A percentile compares a stretch with the other conserved stretches of the same genome.
Evolutionary conservation across 2,113 vertebrate species (phyloP).

Genomic region (Boulengerochromis microlepis): DNA sequence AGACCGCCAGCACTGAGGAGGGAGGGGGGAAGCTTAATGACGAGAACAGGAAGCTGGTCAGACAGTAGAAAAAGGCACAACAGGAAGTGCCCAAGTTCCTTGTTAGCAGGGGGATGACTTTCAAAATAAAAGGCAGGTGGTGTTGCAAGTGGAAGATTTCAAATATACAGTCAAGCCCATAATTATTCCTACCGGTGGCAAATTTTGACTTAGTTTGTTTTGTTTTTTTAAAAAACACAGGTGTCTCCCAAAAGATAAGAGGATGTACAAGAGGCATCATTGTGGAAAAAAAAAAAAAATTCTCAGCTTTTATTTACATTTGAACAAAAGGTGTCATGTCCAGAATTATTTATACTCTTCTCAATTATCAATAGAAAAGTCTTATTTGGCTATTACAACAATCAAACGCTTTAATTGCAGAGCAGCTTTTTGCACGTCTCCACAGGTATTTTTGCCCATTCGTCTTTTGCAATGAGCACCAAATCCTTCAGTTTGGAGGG

Average conservation of each 20-base stretch:
- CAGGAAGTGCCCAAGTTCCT: background rate
- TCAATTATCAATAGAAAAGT: background rate
- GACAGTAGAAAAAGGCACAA: background rate
- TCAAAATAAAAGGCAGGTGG: background rate
- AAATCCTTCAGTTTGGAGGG: accelerated
- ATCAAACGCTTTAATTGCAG: background rate
- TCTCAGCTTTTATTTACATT: background rate
- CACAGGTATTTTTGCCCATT: background rate
- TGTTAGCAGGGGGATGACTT: background rate
- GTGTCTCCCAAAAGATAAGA: background rate
- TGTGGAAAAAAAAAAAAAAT: accelerated
- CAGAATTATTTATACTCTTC: background rate
- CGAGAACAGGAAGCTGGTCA: background rate
- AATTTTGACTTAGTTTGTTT: background rate
- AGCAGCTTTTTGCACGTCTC: background rate
- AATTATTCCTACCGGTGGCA: background rate
- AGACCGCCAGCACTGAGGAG: background rate
- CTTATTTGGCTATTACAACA: background rate
- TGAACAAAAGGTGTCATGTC: background rate
- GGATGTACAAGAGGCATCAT: accelerated
- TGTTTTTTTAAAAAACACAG: background rate
- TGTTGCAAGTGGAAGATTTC: background rate
- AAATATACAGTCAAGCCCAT: background rate
- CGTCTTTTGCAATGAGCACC: background rate
- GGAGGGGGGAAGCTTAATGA: background rate